phyloP scores from a whole-genome alignment of 2,113 vertebrate genomes.

The Epinephelus lanceolatus region DNA sequence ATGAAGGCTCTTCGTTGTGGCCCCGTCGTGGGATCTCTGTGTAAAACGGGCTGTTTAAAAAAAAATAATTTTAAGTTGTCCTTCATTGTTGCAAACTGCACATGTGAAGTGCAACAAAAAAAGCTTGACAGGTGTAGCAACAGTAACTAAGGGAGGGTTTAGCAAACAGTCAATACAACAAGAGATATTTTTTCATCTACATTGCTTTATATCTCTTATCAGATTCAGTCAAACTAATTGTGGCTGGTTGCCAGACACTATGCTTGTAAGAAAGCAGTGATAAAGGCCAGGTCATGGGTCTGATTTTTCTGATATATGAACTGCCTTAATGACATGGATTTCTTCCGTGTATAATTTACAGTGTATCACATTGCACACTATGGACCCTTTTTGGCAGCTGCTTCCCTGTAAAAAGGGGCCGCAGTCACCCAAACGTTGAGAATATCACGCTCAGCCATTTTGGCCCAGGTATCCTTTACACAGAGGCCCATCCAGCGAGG shows the following conservation, averaged over 20 bases:
- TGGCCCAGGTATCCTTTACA: slow-evolving; percentile 65
- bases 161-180: neutral
- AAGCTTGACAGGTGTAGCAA: neutral
- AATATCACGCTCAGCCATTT: slow-evolving; percentile 69
- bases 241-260: slow-evolving; percentile 9
- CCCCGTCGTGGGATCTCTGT: too few species aligned
- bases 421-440: slow-evolving; percentile 63
- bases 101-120: neutral
- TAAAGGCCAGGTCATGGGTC: slow-evolving; percentile 36
- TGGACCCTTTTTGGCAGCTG: slow-evolving; percentile 67
- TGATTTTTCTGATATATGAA: slow-evolving; percentile 59
- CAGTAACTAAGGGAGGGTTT: neutral
- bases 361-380: slow-evolving; percentile 66
- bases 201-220: slow-evolving; percentile 17
- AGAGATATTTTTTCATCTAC: neutral
- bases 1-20: too few species aligned
- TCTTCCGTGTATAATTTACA: slow-evolving; percentile 73
- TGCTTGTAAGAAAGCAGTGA: slow-evolving; percentile 30
- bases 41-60: too few species aligned
- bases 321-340: slow-evolving; percentile 68
- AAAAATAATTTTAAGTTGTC: neutral
- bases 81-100: neutral
- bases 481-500: slow-evolving; percentile 31
- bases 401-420: slow-evolving; percentile 48
- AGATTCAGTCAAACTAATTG: slow-evolving; percentile 48